Conservation (phyloP, 1,140 invertebrate genomes). For the Macrocentrus cingulum region DNA sequence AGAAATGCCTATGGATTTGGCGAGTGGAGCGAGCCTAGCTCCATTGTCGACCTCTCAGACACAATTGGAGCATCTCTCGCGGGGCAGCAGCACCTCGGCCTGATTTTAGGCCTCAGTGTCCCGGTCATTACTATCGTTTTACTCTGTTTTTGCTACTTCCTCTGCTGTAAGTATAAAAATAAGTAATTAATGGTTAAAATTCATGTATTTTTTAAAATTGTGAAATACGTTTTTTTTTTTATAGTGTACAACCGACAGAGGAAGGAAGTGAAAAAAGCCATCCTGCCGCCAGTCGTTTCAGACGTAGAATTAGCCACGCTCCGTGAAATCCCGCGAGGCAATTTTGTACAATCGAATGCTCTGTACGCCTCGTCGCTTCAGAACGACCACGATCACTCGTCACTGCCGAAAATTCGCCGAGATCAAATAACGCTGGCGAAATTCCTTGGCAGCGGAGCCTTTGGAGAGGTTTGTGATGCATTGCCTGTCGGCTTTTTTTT, state of each 20-base stretch:
- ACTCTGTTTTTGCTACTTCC: constrained; percentile 48
- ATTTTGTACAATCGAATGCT: constrained; percentile 79
- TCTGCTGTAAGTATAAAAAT: constrained; percentile 48
- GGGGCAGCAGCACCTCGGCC: constrained; percentile 61
- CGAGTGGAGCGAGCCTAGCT: constrained; percentile 69
- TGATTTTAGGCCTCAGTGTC: constrained; percentile 64
- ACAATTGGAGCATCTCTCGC: constrained; percentile 62
- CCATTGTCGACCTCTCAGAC: constrained; percentile 61
- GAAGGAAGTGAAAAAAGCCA: constrained; percentile 64
- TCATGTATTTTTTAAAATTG: neutral
- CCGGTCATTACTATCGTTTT: constrained; percentile 56
- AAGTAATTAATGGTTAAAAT: neutral
- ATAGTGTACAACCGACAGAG: constrained; percentile 54
- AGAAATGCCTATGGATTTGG: constrained; percentile 76
- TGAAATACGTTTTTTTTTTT: constrained; percentile 25
- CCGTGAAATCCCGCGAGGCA: constrained; percentile 76
- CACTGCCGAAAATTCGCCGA: constrained; percentile 80
- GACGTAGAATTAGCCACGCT: constrained; percentile 86
- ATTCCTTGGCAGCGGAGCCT: constrained; percentile 93
- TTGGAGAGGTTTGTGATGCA: constrained; percentile 78
- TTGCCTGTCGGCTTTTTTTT: neutral
- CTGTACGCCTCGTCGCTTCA: constrained; percentile 71
- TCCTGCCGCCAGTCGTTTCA: constrained; percentile 61
- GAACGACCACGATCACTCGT: constrained; percentile 64
- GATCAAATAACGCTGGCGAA: constrained; percentile 82